Conservation (phyloP, 1,140 invertebrate genomes). For the Drosophila nigromelanica region DNA sequence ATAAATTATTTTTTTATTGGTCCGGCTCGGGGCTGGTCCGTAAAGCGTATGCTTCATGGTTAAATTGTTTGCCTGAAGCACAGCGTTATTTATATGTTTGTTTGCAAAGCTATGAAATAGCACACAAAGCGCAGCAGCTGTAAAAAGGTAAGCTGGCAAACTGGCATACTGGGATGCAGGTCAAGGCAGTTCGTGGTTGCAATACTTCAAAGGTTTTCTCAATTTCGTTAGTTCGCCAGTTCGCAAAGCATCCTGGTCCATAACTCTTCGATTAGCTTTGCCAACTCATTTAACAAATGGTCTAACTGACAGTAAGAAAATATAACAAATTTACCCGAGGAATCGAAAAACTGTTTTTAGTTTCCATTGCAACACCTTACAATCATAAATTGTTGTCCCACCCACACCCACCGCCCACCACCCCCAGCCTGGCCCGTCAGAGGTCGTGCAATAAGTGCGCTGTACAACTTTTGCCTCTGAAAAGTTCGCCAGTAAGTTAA, state of each 20-base stretch:
- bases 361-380: slow-evolving; percentile 79
- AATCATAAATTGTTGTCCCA: slow-evolving; percentile 73
- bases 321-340: slow-evolving; percentile 70
- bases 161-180: slow-evolving; percentile 38
- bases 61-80: slow-evolving; percentile 52
- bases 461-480: slow-evolving; percentile 56
- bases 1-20: slow-evolving; percentile 81
- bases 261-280: slow-evolving; percentile 80
- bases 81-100: slow-evolving; percentile 64
- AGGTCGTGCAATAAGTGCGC: slow-evolving; percentile 27
- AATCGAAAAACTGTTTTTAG: slow-evolving; percentile 39
- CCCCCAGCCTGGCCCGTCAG: slow-evolving; percentile 2
- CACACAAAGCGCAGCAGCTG: slow-evolving; percentile 22
- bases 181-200: slow-evolving; percentile 49
- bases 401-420: neutral
- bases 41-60: slow-evolving; percentile 48
- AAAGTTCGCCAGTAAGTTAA: slow-evolving; percentile 75
- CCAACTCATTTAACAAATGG: slow-evolving; percentile 82
- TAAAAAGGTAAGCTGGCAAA: neutral
- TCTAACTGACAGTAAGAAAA: slow-evolving; percentile 74
- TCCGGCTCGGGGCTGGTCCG: slow-evolving; percentile 13
- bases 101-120: slow-evolving; percentile 28
- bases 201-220: slow-evolving; percentile 10
- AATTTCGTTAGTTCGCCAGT: slow-evolving; percentile 5
- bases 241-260: slow-evolving; percentile 18